Conservation (phyloP, 2,113 vertebrate species). For the Perca fluviatilis region DNA sequence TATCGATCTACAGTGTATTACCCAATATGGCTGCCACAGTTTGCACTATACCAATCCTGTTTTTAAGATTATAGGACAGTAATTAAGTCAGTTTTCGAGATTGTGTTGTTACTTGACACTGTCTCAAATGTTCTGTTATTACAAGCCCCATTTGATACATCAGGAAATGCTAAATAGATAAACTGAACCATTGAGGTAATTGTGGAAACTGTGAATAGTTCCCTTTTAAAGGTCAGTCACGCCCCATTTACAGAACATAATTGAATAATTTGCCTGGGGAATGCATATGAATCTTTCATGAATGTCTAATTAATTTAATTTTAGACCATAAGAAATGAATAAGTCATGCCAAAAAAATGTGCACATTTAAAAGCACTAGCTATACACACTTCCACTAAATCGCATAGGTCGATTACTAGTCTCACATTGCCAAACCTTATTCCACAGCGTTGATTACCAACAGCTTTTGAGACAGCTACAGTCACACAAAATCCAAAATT, state of each 20-base stretch:
- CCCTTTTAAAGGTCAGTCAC: slow-evolving; percentile 48
- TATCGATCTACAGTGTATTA: background rate
- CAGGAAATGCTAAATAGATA: slow-evolving; percentile 28
- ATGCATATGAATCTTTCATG: slow-evolving; percentile 17
- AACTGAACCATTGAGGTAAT: slow-evolving; percentile 30
- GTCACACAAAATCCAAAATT: background rate
- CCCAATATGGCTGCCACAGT: background rate
- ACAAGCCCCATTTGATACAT: slow-evolving; percentile 21
- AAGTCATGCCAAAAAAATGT: background rate
- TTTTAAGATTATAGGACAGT: background rate
- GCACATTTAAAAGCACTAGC: background rate
- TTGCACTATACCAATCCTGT: background rate
- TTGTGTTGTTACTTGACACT: background rate
- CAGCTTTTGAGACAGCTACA: background rate
- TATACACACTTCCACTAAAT: background rate
- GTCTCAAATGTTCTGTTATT: slow-evolving; percentile 29
- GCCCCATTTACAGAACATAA: slow-evolving; percentile 57
- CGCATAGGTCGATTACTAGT: background rate
- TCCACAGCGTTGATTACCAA: background rate
- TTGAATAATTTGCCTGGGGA: slow-evolving; percentile 38
- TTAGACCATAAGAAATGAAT: slow-evolving; percentile 21
- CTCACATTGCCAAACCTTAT: no score
- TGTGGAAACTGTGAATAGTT: slow-evolving; percentile 43
- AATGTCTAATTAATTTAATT: slow-evolving; percentile 49
- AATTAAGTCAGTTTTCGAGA: background rate